A percentile compares a stretch with the other conserved stretches of the same genome.
Evolutionary conservation across 1,140 invertebrate genomes (phyloP).

Genomic region (Wasmannia auropunctata): DNA sequence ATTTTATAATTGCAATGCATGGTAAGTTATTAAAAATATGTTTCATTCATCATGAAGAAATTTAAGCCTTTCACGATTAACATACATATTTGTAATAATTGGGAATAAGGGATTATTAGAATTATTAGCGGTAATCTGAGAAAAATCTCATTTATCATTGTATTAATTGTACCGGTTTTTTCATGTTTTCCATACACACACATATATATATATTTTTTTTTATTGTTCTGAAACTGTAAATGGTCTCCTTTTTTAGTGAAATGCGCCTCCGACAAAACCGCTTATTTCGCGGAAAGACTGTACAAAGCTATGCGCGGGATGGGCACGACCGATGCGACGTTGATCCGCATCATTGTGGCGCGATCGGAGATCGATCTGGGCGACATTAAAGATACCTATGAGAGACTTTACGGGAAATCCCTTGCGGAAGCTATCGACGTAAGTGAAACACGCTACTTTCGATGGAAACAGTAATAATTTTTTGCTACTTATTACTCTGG

Average conservation of each 20-base stretch:
- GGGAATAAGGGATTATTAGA: too few relatives aligned
- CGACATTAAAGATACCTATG: slow-evolving; percentile 93
- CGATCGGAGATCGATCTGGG: slow-evolving; percentile 95
- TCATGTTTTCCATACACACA: background rate
- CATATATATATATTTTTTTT: background rate
- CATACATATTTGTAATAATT: too few relatives aligned
- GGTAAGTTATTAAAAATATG: background rate
- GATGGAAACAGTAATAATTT: background rate
- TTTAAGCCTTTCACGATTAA: too few relatives aligned
- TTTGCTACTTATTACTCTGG: background rate
- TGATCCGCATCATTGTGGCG: slow-evolving; percentile 94
- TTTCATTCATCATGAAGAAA: too few relatives aligned
- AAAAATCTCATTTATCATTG: too few relatives aligned
- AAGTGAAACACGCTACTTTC: slow-evolving; percentile 73
- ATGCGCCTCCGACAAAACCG: slow-evolving; percentile 92
- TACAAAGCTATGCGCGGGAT: slow-evolving; percentile 95
- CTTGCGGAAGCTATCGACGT: slow-evolving; percentile 93
- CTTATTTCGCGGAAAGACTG: slow-evolving; percentile 95
- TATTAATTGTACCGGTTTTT: background rate
- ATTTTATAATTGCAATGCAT: background rate
- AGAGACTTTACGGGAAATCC: slow-evolving; percentile 91
- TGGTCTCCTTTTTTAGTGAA: slow-evolving; percentile 87
- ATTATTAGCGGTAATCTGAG: too few relatives aligned
- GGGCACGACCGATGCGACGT: slow-evolving; percentile 93
- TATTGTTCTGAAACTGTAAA: background rate